Evolutionary conservation across 1,140 invertebrate species (phyloP).

Genomic region (Ostrea denselamellosa): DNA sequence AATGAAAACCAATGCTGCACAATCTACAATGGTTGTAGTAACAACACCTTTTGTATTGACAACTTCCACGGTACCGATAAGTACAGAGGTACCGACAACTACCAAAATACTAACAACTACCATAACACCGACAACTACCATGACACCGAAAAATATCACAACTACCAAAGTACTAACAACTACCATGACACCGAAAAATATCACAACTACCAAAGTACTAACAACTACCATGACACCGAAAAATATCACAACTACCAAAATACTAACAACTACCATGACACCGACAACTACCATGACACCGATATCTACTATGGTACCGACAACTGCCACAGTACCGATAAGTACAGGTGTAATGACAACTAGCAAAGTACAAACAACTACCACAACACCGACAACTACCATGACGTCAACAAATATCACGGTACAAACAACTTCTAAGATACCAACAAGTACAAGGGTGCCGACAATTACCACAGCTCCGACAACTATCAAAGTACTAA

Average conservation of each 20-base stretch:
- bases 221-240: neutral
- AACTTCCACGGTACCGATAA: neutral
- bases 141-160: neutral
- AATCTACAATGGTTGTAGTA: neutral
- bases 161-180: neutral
- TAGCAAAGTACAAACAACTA: neutral
- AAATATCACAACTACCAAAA: too few relatives aligned
- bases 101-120: neutral
- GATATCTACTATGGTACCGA: neutral
- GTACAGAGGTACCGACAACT: neutral
- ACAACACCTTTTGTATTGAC: neutral
- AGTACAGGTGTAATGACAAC: neutral
- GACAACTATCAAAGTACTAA: neutral
- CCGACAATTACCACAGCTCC: neutral
- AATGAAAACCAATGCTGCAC: neutral
- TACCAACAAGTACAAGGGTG: neutral
- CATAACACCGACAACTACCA: neutral
- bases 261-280: too few relatives aligned
- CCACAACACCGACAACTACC: neutral
- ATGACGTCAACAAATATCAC: too few relatives aligned
- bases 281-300: too few relatives aligned
- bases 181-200: neutral
- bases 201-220: neutral
- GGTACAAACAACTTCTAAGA: too few relatives aligned
- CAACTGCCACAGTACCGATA: neutral